These are phyloP conservation scores for Pipra filicauda DNA, from an alignment of 2,113 vertebrate genomes.

Conservation along the genomic window DNA sequence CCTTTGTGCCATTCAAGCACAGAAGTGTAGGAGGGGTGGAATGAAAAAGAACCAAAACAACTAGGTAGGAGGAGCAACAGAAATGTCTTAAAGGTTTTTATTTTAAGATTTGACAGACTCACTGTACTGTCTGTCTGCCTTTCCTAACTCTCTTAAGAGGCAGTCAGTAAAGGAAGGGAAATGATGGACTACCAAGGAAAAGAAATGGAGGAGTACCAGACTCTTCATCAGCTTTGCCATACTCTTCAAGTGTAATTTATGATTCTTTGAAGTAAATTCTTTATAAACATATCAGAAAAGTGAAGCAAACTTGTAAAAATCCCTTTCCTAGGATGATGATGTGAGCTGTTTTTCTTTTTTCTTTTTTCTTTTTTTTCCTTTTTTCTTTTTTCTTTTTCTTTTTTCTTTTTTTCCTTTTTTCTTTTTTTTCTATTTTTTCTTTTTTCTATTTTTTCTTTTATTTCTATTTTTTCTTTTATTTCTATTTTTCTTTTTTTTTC, in stretches of 20 bases:
- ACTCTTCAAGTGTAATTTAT: background rate
- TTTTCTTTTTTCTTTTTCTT: rapidly evolving
- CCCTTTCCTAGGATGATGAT: background rate
- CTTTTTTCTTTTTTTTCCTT: rapidly evolving
- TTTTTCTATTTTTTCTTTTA: no score
- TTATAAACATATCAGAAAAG: background rate
- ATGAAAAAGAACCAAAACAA: rapidly evolving
- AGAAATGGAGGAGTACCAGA: background rate
- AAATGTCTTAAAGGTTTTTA: background rate
- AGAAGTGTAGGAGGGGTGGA: background rate
- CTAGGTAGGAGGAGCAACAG: background rate
- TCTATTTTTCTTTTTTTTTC: no score
- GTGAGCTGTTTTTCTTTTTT: rapidly evolving
- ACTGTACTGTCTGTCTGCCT: background rate
- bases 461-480: no score
- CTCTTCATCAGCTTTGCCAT: background rate
- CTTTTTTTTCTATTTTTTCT: no score
- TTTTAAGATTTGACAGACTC: background rate
- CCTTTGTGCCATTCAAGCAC: background rate
- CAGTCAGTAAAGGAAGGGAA: background rate
- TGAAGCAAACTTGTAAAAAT: background rate
- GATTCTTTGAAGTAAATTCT: background rate
- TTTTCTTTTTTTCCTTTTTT: no score
- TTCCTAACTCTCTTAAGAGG: background rate
- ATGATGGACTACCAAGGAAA: background rate